Evolutionary conservation across 2,797 vertebrate genomes (phyloP), one percentile per base, ranked within the genome.

Genomic region (Microhierax caerulescens): DNA sequence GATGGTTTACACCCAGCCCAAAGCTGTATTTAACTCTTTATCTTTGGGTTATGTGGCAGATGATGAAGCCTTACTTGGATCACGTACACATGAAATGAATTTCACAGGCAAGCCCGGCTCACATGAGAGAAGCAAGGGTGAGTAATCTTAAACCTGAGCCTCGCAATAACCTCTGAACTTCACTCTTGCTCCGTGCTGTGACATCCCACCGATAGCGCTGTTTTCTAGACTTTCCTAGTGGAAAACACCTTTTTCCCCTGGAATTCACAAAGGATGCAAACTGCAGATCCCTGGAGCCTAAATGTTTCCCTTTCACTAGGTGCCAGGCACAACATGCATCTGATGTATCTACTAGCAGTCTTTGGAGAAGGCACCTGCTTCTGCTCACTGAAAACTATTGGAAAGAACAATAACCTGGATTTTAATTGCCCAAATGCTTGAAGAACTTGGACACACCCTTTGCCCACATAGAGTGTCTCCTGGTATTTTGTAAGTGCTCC

Each of bases 401-500:
- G 50, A 73, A 85, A 93, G 73, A 90, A 70, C 19, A 67, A 23
- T 56, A 93, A 89, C 69, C 80, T 53, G 24, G 39, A 80, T 80
- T 77, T 84, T 60, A 92, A 69, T 82, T 91, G 76, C 20, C 84
- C 25, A 82, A 63, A 89, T 57, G 60, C 37, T 51, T 96, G 70
- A 74, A 69, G 67, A 85, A 78, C 34, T 1, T 2, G 15, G 57
- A 61, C 75, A 86, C 86, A 41, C 88, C 78, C 83, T 92, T 70
- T 85, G 73, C 68, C 73, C 75, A 91, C 73, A 94, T 41, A 64
- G 48, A 43, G 32, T 93, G 72, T 95, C 72, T 83, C 36, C 57
- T 88, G 90, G 61, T 94, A 65, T 89, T 92, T 93, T 95, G 85
- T 77, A 94, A 93, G 83, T 93, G 84, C 43, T 56, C 1, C 81